Base-by-base conservation (phyloP, 2,888 invertebrate genomes). In the Acanthacorydalis orientalis region DNA sequence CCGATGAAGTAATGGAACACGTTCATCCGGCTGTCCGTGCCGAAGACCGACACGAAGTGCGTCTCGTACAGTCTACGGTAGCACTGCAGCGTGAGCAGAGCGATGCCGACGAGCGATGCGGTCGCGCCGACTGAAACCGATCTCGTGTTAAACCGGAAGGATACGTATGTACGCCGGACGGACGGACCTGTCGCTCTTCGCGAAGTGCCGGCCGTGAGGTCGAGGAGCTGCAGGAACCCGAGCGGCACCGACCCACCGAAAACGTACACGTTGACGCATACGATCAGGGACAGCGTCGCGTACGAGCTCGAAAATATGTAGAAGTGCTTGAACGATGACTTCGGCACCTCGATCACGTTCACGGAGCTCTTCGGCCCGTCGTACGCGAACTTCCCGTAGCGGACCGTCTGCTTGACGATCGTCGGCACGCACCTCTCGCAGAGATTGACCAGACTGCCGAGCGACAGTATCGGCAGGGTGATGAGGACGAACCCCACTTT, bases 321-420 rank as follows among this genome's bases (percentile, higher is more conserved):
- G 59, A 88, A 89, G 64, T 90, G 89, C 55, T 68, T 72, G 57
- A 87, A 90, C 72, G 80, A 84, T 42, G 80, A 71, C 64, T 88
- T 89, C 0, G 87, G 87, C 41, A 87, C 70, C 62, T 86, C 82
- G 14, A 77, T 31, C 16, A 60, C 56, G 38, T 57, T 60, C 1
- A 73, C 54, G 1, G 69, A 39, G 1, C 56, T 53, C 54, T 65
- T 59, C 14, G 66, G 60, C 1, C 73, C 74, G 56, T 72, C 73
- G 52, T 75, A 72, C 0, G 76, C 72, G 56, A 77, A 80, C 63
- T 84, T 85, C 11, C 88, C 88, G 64, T 83, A 86, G 23, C 77
- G 74, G 60, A 78, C 80, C 0, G 72, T 68, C 60, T 80, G 79
- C 31, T 70, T 71, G 6, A 88, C 64, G 53, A 75, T 70, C 1